Evolutionary conservation across 2,113 vertebrate species (phyloP).

Genomic region (Myotis davidii): DNA sequence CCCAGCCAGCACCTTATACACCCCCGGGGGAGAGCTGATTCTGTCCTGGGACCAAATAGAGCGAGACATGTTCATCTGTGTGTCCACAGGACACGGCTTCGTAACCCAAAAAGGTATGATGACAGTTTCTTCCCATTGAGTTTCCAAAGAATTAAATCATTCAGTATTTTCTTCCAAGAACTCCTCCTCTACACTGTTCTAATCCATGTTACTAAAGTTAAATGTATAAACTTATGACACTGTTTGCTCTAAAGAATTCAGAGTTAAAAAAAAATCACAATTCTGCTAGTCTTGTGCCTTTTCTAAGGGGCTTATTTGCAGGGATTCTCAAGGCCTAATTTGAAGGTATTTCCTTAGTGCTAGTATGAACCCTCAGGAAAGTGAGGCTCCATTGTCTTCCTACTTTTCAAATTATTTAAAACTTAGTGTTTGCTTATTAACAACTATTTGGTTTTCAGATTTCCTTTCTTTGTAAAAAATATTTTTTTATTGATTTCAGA

Average conservation of each 20-base stretch:
- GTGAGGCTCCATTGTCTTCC: background rate
- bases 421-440: background rate
- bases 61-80: conserved; percentile 67
- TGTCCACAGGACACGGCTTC: conserved; percentile 74
- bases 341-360: background rate
- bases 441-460: background rate
- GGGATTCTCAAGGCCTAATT: background rate
- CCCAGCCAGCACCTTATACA: conserved; percentile 62
- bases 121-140: background rate
- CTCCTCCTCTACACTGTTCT: background rate
- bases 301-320: background rate
- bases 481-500: too few species aligned
- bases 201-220: background rate
- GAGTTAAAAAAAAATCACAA: background rate
- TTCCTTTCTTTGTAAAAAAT: background rate
- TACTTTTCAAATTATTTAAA: conserved; percentile 29
- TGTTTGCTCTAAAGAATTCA: background rate
- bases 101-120: conserved; percentile 72
- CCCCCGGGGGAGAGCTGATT: conserved; percentile 4
- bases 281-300: background rate
- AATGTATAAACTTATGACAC: background rate
- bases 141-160: conserved; percentile 12
- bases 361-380: background rate
- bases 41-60: conserved; percentile 69
- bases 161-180: background rate